These are phyloP conservation scores for Leucoraja erinaceus DNA, from an alignment of 2,113 vertebrate species.

Conservation along the genomic window DNA sequence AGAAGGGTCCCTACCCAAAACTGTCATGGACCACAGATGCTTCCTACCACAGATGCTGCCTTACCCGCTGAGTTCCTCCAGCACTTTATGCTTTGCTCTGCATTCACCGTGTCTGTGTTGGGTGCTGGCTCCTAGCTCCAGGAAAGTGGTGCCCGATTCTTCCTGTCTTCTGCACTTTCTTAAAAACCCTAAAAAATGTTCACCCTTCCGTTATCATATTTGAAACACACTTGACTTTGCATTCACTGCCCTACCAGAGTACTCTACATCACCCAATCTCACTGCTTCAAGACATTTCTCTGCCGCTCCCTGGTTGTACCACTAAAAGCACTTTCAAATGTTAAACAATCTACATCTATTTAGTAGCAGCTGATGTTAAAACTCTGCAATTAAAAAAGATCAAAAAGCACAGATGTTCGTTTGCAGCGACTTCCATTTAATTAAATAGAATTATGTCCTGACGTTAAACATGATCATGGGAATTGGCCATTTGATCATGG, in stretches of 20 bases:
- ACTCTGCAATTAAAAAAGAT: background rate
- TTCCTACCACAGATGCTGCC: no score
- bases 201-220: background rate
- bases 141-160: no score
- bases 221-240: background rate
- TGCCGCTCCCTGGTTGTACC: background rate
- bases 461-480: background rate
- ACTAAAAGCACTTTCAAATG: background rate
- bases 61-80: no score
- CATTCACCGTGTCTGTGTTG: no score
- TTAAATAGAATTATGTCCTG: no score
- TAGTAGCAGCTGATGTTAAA: background rate
- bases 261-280: background rate
- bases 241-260: background rate
- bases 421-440: background rate
- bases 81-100: no score
- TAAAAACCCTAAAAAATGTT: background rate
- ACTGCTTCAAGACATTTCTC: background rate
- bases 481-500: background rate
- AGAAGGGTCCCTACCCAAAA: no score
- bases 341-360: background rate
- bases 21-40: no score
- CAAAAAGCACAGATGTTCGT: background rate
- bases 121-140: no score
- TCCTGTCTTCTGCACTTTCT: background rate